phyloP scores from a whole-genome alignment of 1,140 invertebrate species.

The Conus ventricosus region DNA sequence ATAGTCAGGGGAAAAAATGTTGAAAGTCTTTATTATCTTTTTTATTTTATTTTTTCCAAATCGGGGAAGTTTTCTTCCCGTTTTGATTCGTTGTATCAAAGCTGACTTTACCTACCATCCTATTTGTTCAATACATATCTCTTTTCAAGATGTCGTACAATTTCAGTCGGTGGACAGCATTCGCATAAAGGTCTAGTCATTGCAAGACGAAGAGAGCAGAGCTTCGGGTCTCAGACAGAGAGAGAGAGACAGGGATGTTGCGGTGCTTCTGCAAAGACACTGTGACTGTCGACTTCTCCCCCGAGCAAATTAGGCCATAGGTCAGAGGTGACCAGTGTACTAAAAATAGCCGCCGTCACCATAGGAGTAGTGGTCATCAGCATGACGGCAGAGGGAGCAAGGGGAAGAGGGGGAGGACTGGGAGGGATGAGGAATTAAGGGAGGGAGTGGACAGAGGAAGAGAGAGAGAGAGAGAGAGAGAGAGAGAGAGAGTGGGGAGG shows the following conservation, averaged over 20 bases:
- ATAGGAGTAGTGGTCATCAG: neutral
- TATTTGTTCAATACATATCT: too few relatives aligned
- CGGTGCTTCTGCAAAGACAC: neutral
- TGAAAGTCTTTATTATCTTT: too few relatives aligned
- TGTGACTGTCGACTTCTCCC: neutral
- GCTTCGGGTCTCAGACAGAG: too few relatives aligned
- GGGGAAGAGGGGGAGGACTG: neutral
- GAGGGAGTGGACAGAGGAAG: neutral
- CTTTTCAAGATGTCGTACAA: too few relatives aligned
- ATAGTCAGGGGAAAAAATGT: too few relatives aligned
- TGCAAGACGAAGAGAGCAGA: too few relatives aligned
- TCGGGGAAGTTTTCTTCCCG: too few relatives aligned
- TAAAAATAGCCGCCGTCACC: neutral
- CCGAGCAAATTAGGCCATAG: neutral
- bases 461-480: constrained; percentile 11
- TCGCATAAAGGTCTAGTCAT: too few relatives aligned
- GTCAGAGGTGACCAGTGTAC: neutral
- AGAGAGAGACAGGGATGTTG: neutral
- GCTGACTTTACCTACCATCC: too few relatives aligned
- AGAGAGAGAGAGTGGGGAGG: neutral
- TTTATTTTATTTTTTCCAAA: too few relatives aligned
- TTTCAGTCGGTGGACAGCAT: too few relatives aligned
- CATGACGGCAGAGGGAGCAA: neutral
- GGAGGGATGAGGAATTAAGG: neutral
- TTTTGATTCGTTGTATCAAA: too few relatives aligned